Evolutionary conservation across 2,113 vertebrate genomes (phyloP).

Genomic region (Laterallus jamaicensis): DNA sequence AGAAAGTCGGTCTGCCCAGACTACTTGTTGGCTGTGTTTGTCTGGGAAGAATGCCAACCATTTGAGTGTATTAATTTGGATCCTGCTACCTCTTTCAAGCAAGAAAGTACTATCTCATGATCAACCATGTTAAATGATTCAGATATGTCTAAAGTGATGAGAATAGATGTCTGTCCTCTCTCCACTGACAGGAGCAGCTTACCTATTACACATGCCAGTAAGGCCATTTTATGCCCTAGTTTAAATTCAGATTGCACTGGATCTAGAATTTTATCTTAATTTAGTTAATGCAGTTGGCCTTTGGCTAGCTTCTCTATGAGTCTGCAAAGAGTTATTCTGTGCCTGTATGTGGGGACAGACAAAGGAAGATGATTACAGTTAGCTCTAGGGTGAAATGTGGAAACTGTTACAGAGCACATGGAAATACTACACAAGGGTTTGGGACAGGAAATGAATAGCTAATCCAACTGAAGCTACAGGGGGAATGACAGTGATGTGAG

Average conservation of each 20-base stretch:
- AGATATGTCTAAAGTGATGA: background rate
- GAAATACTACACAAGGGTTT: conserved; percentile 35
- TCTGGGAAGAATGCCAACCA: conserved; percentile 24
- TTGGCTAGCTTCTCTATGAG: conserved; percentile 35
- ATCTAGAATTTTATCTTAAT: conserved; percentile 44
- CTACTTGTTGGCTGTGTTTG: background rate
- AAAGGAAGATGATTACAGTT: conserved; percentile 41
- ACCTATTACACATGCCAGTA: background rate
- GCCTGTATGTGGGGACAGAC: background rate
- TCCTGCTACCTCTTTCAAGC: background rate
- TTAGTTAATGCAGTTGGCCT: conserved; percentile 45
- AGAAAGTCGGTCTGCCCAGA: background rate
- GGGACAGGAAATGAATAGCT: conserved; percentile 46
- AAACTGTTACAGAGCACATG: conserved; percentile 34
- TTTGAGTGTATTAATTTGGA: conserved; percentile 34
- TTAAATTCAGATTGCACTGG: conserved; percentile 36
- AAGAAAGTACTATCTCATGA: conserved; percentile 14
- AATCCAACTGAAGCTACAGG: conserved; percentile 40
- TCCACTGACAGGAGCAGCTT: background rate
- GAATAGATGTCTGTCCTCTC: background rate
- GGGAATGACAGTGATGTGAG: background rate
- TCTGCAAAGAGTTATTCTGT: conserved; percentile 9
- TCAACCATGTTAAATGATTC: conserved; percentile 16
- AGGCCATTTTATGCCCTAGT: background rate
- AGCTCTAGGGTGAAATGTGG: conserved; percentile 51